Conservation (phyloP, 30 jellyfish, hydroid and myxozoan genomes). For the Catostylus mosaicus region DNA sequence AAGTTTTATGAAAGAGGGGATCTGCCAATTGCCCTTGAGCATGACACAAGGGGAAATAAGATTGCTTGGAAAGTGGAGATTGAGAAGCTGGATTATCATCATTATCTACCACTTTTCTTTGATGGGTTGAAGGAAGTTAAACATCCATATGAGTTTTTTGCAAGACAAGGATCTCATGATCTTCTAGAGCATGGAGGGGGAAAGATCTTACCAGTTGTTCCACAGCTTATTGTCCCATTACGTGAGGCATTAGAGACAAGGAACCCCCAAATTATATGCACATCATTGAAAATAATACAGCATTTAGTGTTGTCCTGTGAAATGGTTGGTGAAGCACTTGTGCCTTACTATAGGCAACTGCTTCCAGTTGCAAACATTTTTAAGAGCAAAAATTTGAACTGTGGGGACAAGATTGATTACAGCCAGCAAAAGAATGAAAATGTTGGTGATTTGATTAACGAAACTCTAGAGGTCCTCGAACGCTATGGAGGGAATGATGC, state of each 20-base stretch:
- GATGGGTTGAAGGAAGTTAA: slow-evolving; percentile 91
- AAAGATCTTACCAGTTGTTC: slow-evolving; percentile 88
- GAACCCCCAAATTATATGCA: slow-evolving; percentile 78
- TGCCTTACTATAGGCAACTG: slow-evolving; percentile 92
- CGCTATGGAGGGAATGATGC: slow-evolving; percentile 93
- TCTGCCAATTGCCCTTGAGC: slow-evolving; percentile 94
- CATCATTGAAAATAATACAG: slow-evolving; percentile 86
- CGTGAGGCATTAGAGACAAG: slow-evolving; percentile 92
- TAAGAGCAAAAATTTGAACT: slow-evolving; percentile 83
- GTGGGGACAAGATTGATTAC: slow-evolving; percentile 93
- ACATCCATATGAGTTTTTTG: slow-evolving; percentile 95
- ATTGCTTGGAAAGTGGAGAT: slow-evolving; percentile 98
- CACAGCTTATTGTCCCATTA: slow-evolving; percentile 90
- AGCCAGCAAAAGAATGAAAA: slow-evolving; percentile 93
- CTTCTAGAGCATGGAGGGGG: slow-evolving; percentile 95
- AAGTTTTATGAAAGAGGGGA: slow-evolving; percentile 92
- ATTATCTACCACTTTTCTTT: slow-evolving; percentile 87
- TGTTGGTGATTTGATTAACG: slow-evolving; percentile 92
- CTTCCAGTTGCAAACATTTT: slow-evolving; percentile 89
- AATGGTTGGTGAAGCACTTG: slow-evolving; percentile 98
- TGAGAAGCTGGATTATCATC: slow-evolving; percentile 94
- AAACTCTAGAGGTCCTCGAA: slow-evolving; percentile 87
- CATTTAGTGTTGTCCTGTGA: slow-evolving; percentile 93
- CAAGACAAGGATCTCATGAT: slow-evolving; percentile 96
- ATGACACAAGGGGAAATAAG: slow-evolving; percentile 94